Evolutionary conservation across 1,140 invertebrate genomes (phyloP), one percentile per base, ranked within the genome.

Genomic region (Cheumatopsyche charites): DNA sequence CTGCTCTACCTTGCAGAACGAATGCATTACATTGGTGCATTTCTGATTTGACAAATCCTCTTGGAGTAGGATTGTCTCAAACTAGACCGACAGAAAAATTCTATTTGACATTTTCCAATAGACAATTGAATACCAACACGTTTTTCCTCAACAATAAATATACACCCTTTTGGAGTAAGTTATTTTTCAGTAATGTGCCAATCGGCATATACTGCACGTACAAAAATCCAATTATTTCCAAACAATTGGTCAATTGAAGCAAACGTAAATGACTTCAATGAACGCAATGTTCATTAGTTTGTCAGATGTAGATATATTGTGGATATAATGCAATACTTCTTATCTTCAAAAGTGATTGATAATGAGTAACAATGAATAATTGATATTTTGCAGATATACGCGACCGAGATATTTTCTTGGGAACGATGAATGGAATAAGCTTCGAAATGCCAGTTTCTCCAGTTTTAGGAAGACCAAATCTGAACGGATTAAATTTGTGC

Each of bases 401-500:
- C 69, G 25, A 26, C 7, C 17, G 62, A n/a, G 41, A 36, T 21
- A 55, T 73, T 25, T 68, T 43, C 17, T 21, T 73, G 6, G 66
- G 66, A 4, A 73, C 72, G 6, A 42, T 73, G 25, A 73, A 73
- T 26, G 72, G 61, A 25, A 36, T 73, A 0, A 69, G 66, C 5
- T 29, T 43, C 26, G 12, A n/a, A 4, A 11, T 52, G 9, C 55
- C 62, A 42, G 4, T 67, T 21, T 62, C 23, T 29, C 72, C 72
- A 23, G 12, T 73, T 1, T 23, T 73, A 3, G 41, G 52, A 2
- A 52, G 62, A 47, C 29, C 9, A 9, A 36, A 12, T n/a, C 36
- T 62, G 19, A 55, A 55, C n/a, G 17, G 19, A 17, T 49, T 58
- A 3, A 23, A n/a, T 9, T 21, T 63, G 1, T 73, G 72, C 26